These are phyloP conservation scores for Bembecia ichneumoniformis DNA, from an alignment of 2,888 invertebrate species.

Conservation along the genomic window DNA sequence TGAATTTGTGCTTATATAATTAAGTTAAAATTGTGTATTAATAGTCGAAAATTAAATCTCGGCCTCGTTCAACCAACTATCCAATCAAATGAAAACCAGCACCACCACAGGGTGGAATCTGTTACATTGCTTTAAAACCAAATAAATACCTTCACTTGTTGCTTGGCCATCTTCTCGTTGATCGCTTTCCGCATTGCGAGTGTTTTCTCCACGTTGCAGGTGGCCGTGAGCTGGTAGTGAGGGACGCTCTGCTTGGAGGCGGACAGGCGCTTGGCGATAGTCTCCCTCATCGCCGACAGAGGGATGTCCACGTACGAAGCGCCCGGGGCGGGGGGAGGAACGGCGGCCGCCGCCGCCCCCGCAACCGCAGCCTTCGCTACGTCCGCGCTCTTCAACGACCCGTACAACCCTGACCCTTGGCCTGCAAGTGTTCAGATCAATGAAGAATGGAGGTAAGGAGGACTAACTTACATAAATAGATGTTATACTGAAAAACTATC, in stretches of 20 bases:
- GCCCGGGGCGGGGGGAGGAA: slow-evolving; percentile 42
- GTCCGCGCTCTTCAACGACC: slow-evolving; percentile 87
- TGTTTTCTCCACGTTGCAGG: slow-evolving; percentile 87
- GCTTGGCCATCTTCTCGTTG: slow-evolving; percentile 85
- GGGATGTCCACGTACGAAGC: slow-evolving; percentile 82
- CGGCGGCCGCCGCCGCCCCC: slow-evolving; percentile 20
- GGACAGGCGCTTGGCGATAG: slow-evolving; percentile 90
- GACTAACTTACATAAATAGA: no score
- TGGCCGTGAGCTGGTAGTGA: slow-evolving; percentile 94
- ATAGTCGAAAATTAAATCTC: no score
- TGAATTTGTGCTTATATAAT: no score
- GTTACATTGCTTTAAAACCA: no score
- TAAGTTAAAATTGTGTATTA: no score
- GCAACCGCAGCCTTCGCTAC: slow-evolving; percentile 59
- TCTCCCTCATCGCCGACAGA: slow-evolving; percentile 84
- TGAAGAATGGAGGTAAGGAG: no score
- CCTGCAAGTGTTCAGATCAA: slow-evolving; percentile 49
- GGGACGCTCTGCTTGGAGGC: slow-evolving; percentile 95
- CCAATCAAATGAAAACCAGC: no score
- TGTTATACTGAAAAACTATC: no score
- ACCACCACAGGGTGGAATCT: no score
- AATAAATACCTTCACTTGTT: slow-evolving; percentile 77
- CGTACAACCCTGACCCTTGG: slow-evolving; percentile 85
- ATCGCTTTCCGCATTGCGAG: slow-evolving; percentile 82
- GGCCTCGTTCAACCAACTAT: no score